phyloP scores from a whole-genome alignment of 2,113 vertebrate genomes.

The Nannobrachium achirus region DNA sequence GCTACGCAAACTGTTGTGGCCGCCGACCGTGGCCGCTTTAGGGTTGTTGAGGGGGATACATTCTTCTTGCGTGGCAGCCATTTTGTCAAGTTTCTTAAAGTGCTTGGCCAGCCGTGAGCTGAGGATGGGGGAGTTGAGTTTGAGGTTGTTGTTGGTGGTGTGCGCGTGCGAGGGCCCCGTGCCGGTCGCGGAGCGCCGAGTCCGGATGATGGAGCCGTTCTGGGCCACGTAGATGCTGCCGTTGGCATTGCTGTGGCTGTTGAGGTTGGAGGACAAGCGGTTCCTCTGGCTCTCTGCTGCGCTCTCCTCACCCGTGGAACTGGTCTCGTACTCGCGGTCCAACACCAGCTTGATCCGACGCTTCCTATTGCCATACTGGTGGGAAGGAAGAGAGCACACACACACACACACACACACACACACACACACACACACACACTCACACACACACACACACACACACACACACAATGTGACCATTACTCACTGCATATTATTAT shows the following conservation, averaged over 20 bases:
- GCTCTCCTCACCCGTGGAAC: constrained; percentile 92
- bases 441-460: background rate
- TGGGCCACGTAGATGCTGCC: constrained; percentile 91
- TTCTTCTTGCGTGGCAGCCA: constrained; percentile 91
- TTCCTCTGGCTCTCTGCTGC: constrained; percentile 82
- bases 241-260: constrained; percentile 81
- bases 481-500: too few relatives aligned
- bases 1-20: constrained; percentile 55
- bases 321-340: constrained; percentile 90
- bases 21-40: constrained; percentile 30
- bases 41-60: constrained; percentile 85
- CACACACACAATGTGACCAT: background rate
- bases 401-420: background rate
- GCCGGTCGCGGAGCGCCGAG: constrained; percentile 72
- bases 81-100: constrained; percentile 93
- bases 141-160: constrained; percentile 81
- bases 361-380: constrained; percentile 87
- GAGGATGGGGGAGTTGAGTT: constrained; percentile 82
- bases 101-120: constrained; percentile 85
- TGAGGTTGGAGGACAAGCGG: constrained; percentile 72
- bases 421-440: constrained; percentile 13
- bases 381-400: constrained; percentile 28
- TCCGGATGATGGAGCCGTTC: constrained; percentile 94
- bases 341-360: constrained; percentile 87
- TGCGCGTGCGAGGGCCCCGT: constrained; percentile 29